Evolutionary conservation across 2,113 vertebrate genomes (phyloP).

Genomic region (Bothrops jararaca): DNA sequence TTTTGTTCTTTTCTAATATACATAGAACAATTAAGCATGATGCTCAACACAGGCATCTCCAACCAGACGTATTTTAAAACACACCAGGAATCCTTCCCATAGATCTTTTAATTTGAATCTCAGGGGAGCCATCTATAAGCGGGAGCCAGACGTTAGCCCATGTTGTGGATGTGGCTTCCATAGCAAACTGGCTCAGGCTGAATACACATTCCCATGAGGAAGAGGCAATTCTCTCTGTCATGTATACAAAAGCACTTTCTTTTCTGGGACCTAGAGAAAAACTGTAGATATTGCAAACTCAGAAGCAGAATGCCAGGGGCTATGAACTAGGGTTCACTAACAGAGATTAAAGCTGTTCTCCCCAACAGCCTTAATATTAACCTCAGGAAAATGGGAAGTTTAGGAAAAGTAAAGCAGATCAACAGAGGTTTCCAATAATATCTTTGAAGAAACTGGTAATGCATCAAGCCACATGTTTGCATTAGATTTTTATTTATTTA

Average conservation of each 20-base stretch:
- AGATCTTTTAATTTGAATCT: background rate
- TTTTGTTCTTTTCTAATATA: background rate
- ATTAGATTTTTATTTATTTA: background rate
- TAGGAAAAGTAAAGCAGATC: background rate
- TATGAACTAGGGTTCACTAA: background rate
- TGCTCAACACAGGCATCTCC: background rate
- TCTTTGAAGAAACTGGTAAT: background rate
- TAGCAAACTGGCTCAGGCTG: background rate
- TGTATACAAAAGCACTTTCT: background rate
- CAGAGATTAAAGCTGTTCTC: background rate
- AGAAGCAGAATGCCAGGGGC: background rate
- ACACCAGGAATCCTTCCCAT: background rate
- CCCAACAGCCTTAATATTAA: background rate
- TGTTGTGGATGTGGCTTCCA: background rate
- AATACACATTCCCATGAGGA: background rate
- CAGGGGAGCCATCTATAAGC: background rate
- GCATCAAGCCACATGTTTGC: background rate
- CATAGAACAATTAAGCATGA: background rate
- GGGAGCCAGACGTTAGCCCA: background rate
- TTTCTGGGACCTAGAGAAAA: background rate
- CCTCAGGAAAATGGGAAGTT: background rate
- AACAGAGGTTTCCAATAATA: background rate
- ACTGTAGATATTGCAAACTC: background rate
- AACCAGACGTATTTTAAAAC: background rate
- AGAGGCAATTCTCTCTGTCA: background rate